These are phyloP conservation scores for Apostichopus japonicus DNA, from an alignment of 35 echinoderm and acorn worm species.

Conservation along the genomic window DNA sequence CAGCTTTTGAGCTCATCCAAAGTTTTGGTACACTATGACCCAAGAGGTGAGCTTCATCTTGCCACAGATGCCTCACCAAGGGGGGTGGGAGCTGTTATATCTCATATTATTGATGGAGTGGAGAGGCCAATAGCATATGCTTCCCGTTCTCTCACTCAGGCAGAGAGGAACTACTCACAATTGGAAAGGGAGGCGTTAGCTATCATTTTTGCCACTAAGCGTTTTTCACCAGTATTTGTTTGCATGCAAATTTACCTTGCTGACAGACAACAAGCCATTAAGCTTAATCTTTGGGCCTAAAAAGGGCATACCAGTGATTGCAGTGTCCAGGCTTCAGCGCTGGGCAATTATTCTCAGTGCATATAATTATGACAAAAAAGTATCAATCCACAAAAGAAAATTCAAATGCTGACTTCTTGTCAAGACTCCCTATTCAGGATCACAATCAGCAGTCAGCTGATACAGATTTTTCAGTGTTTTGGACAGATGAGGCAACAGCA, in stretches of 20 bases:
- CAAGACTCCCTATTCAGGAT: slow-evolving; percentile 29
- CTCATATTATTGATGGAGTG: slow-evolving; percentile 29
- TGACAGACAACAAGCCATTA: slow-evolving; percentile 70
- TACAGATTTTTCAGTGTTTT: slow-evolving; percentile 15
- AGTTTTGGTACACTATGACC: slow-evolving; percentile 67
- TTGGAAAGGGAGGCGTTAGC: slow-evolving; percentile 64
- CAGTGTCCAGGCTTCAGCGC: slow-evolving; percentile 39
- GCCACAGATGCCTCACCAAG: slow-evolving; percentile 59
- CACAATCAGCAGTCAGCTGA: neutral
- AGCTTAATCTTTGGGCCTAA: slow-evolving; percentile 50
- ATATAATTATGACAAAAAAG: slow-evolving; percentile 55
- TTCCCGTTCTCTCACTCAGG: slow-evolving; percentile 31
- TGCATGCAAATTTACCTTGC: slow-evolving; percentile 40
- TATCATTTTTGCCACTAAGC: slow-evolving; percentile 63
- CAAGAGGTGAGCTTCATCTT: slow-evolving; percentile 20
- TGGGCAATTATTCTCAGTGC: slow-evolving; percentile 63
- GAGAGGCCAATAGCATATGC: slow-evolving; percentile 67
- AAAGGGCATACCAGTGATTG: slow-evolving; percentile 57
- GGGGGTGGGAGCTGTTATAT: slow-evolving; percentile 73
- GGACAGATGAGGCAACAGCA: neutral
- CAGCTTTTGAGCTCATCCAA: slow-evolving; percentile 10
- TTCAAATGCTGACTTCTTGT: slow-evolving; percentile 52
- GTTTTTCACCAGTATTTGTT: slow-evolving; percentile 56
- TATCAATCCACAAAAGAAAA: slow-evolving; percentile 21
- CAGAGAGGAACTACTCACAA: slow-evolving; percentile 54